Percentiles rank a stretch among this genome's conserved stretches.
These are phyloP conservation scores for Cenopis cana DNA, from an alignment of 2,888 invertebrate species.

Conservation along the genomic window DNA sequence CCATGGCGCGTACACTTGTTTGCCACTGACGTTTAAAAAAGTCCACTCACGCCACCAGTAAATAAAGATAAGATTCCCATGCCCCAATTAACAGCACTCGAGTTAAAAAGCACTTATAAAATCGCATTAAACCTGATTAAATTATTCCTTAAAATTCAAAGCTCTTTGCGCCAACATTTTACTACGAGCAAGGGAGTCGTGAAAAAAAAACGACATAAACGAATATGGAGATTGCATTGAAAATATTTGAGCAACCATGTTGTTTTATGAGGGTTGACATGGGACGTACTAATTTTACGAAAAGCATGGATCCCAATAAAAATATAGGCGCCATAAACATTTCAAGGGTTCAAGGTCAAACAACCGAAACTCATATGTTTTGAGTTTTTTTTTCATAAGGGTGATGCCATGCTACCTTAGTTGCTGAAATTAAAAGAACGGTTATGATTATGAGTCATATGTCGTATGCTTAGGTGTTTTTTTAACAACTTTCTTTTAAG, in stretches of 20 bases:
- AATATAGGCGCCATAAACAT: conserved; percentile 10
- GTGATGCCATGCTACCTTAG: too few relatives aligned
- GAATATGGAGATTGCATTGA: conserved; percentile 41
- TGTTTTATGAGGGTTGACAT: conserved; percentile 28
- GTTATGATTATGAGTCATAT: too few relatives aligned
- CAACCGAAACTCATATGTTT: background rate
- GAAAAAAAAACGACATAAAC: conserved; percentile 28
- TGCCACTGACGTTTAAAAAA: too few relatives aligned
- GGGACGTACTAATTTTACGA: conserved; percentile 17
- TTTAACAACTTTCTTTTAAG: too few relatives aligned
- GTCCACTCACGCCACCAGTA: too few relatives aligned
- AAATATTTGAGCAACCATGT: conserved; percentile 20
- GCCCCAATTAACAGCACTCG: conserved; percentile 8
- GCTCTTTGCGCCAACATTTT: conserved; percentile 17
- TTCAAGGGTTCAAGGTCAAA: conserved; percentile 4
- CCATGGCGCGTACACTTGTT: background rate
- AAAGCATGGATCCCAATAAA: conserved; percentile 6
- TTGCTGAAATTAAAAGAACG: too few relatives aligned
- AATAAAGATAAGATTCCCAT: too few relatives aligned
- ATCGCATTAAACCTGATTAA: conserved; percentile 34
- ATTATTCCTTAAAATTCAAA: conserved; percentile 41
- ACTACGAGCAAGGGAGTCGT: conserved; percentile 23
- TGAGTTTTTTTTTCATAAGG: too few relatives aligned
- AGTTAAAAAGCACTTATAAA: conserved; percentile 15
- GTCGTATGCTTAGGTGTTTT: too few relatives aligned